Base-by-base conservation (phyloP, 2,888 invertebrate genomes). In the Drosophila suboccidentalis region DNA sequence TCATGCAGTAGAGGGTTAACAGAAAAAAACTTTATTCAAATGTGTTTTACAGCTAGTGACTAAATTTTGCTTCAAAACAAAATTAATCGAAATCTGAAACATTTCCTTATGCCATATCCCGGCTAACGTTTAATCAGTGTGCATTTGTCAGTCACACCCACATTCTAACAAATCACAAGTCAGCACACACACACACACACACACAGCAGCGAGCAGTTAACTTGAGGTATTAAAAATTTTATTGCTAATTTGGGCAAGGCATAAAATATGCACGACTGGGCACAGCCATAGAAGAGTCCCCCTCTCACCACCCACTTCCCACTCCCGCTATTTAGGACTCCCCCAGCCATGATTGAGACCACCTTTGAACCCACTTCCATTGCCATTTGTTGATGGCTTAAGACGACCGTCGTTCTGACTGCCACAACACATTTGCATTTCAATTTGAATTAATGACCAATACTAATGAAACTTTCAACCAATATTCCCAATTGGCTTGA, bases 391-490 rank as follows among this genome's bases (percentile, higher is more conserved):
- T 13, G n/a, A 13, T 13, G 50, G 38, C 38, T 53, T n/a, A 72
- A 58, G 64, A 46, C 71, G 41, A 55, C 41, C 2, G 11, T 39
- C 15, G 39, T 15, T 46, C 38, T 17, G 69, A 46, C 60, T 39
- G 61, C 46, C 50, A 59, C 47, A 61, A 50, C 58, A 70, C 76
- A 86, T 90, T 82, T 85, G 86, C 78, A 85, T 82, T 90, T 86
- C 84, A 90, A 90, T 86, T 88, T 79, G 78, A 86, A 88, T 86
- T 90, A 90, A 86, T 90, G 87, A 86, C 84, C 83, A 86, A 88
- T 80, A 73, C 85, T 89, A 85, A 85, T 89, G 90, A 85, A 88
- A 72, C 75, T 80, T 82, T 80, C 77, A 72, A 47, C 66, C 69
- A 64, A 58, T 47, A 63, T 68, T 66, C 61, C 63, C 72, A 57